Evolutionary conservation across 2,113 vertebrate species (phyloP).

Genomic region (Channa maculata): DNA sequence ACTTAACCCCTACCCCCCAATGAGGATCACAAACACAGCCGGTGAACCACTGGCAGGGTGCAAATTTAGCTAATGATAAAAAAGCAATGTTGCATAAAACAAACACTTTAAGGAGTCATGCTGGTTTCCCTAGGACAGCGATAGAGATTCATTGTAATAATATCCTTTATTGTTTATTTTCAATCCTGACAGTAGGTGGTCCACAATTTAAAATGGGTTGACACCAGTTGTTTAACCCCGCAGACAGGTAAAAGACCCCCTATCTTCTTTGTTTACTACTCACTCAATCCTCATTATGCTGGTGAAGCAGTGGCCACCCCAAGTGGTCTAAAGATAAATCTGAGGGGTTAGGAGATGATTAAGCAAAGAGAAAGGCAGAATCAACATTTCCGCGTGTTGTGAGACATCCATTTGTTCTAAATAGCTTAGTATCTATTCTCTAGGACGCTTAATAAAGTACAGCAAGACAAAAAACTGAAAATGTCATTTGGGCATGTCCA

Average conservation of each 20-base stretch:
- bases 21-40: background rate
- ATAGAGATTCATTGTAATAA: background rate
- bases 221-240: background rate
- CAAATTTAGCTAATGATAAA: conserved; percentile 13
- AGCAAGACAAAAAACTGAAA: background rate
- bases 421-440: background rate
- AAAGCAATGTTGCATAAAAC: conserved; percentile 39
- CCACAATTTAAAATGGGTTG: background rate
- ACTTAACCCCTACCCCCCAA: conserved; percentile 13
- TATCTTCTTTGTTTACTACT: background rate
- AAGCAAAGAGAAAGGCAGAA: too few relatives aligned
- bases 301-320: background rate
- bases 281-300: background rate
- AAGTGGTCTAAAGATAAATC: background rate
- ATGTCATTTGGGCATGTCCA: too few relatives aligned
- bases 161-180: conserved; percentile 1
- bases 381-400: background rate
- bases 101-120: conserved; percentile 27
- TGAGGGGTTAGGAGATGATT: background rate
- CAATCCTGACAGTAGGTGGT: background rate
- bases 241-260: background rate
- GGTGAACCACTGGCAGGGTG: conserved; percentile 15
- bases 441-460: background rate
- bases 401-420: background rate
- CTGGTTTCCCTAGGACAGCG: background rate